A percentile compares a stretch with the other conserved stretches of the same genome.
These are phyloP conservation scores for Laodelphax striatellus DNA, from an alignment of 1,140 invertebrate species.

Conservation along the genomic window DNA sequence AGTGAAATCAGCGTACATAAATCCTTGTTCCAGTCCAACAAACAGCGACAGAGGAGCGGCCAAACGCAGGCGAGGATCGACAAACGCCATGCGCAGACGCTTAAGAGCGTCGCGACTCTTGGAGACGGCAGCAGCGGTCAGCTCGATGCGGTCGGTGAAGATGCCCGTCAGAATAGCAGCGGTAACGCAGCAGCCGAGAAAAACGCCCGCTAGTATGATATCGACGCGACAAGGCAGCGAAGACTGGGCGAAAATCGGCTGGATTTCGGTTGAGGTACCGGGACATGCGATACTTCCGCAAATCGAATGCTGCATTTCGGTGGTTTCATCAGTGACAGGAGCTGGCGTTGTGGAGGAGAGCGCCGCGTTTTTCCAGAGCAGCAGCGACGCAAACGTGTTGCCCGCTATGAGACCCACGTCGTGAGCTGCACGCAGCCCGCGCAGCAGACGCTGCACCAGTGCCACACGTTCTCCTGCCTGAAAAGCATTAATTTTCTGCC, in stretches of 20 bases:
- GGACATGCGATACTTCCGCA: conserved; percentile 43
- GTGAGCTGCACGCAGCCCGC: conserved; percentile 41
- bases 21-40: conserved; percentile 59
- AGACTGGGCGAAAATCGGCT: not conserved
- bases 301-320: conserved; percentile 35
- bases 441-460: conserved; percentile 20
- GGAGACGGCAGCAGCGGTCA: conserved; percentile 29
- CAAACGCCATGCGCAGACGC: conserved; percentile 32
- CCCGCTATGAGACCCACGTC: conserved; percentile 44
- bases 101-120: conserved; percentile 22
- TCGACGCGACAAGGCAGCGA: conserved; percentile 32
- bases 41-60: conserved; percentile 52
- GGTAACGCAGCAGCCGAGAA: conserved; percentile 39
- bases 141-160: conserved; percentile 36
- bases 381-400: conserved; percentile 34
- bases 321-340: conserved; percentile 25
- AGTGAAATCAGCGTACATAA: conserved; percentile 53
- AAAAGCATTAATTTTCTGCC: too few species aligned
- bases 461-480: not conserved
- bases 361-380: conserved; percentile 34
- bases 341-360: too few species aligned
- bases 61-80: conserved; percentile 42
- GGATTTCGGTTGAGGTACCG: not conserved
- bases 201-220: conserved; percentile 37
- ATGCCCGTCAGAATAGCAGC: conserved; percentile 39